These are phyloP conservation scores for Eudemis profundana DNA, from an alignment of 2,888 invertebrate genomes.

Conservation along the genomic window DNA sequence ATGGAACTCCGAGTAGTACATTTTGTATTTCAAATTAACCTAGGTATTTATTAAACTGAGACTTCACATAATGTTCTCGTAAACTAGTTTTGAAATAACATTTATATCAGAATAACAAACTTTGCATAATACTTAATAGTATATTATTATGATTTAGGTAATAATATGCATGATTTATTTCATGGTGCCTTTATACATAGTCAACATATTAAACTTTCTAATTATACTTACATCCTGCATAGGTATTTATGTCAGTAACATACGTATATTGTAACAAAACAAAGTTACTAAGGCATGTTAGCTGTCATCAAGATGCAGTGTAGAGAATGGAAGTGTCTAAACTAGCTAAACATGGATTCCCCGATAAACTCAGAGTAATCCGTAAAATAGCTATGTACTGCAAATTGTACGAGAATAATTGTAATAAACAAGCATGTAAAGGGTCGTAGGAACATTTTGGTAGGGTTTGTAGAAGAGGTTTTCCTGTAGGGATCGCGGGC, in stretches of 20 bases:
- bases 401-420: too few relatives aligned
- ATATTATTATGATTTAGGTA: too few relatives aligned
- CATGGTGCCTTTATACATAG: too few relatives aligned
- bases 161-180: too few relatives aligned
- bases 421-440: constrained; percentile 16
- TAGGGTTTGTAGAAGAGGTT: constrained; percentile 26
- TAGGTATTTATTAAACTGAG: constrained; percentile 15
- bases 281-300: background rate
- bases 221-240: too few relatives aligned
- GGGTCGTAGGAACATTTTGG: constrained; percentile 16
- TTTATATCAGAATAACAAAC: background rate
- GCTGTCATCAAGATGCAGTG: background rate
- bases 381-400: background rate
- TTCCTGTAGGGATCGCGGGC: constrained; percentile 45
- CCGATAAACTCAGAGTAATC: background rate
- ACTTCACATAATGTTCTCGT: background rate
- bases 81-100: background rate
- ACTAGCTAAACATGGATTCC: background rate
- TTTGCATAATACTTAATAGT: too few relatives aligned
- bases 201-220: too few relatives aligned
- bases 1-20: constrained; percentile 53
- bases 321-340: background rate
- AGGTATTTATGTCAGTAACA: background rate
- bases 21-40: constrained; percentile 46
- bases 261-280: background rate